Base-by-base conservation (phyloP, 1,140 invertebrate genomes). In the Palaemon carinicauda region DNA sequence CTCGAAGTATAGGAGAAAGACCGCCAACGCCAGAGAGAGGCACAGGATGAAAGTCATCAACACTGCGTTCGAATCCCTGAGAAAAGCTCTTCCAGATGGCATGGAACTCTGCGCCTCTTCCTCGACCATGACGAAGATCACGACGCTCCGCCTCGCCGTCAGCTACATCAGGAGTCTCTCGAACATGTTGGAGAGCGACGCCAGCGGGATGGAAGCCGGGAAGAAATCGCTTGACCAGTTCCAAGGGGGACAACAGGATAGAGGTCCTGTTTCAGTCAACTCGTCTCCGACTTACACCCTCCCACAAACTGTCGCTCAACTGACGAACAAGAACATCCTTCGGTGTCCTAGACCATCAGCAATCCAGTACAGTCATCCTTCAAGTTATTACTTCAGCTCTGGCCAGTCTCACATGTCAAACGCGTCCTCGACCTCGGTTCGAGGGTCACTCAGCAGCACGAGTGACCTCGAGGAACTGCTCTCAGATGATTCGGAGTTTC, bases 11-110 rank as follows among this genome's bases (percentile, higher is more conserved):
- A 92, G 96, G 19, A 92, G 96, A 87, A 96, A 96, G 92, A 96
- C 96, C 1, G 96, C 96, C 0, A 97, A 97, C 92, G 96, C 96
- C 0, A 91, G 96, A 9, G 96, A 97, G 91, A 91, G 96, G 24
- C 94, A 93, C 77, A 92, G 96, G 52, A 97, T 97, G 96, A 92
- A 95, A 73, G 96, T 97, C 91, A 97, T 97, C 87, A 97, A 97
- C 91, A 92, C 94, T 69, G 96, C 96, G 0, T 97, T 97, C 92
- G 96, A 97, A 91, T 92, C 94, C 1, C 92, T 97, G 0, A 93
- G 95, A 17, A 93, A 93, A 53, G 95, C 94, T 4, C 95, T 97
- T 1, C 96, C 96, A 0, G 92, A 92, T 69, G 82, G 17, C 1
- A 33, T 90, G 41, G 90, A 90, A 14, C 90, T 92, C 24, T 50